Base-by-base conservation (phyloP, 2,888 invertebrate species). In the Nysson spinosus region DNA sequence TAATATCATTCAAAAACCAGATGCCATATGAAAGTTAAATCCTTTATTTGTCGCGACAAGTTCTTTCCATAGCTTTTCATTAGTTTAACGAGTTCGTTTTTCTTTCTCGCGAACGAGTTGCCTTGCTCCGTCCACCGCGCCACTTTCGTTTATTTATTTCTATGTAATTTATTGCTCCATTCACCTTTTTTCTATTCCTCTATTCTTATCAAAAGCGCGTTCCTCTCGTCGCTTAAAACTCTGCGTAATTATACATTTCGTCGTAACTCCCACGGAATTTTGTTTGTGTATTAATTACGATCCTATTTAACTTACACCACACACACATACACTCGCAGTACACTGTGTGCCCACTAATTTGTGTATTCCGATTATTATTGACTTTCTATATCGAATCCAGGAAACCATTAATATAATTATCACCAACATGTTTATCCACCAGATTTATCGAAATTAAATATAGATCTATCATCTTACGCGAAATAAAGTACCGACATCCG, bases 1-100 rank as follows among this genome's bases (percentile, higher is more conserved):
- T 44, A 64, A 42, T 37, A 58, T 43, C 60, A 65, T 65, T 68
- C 56, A 56, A 56, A n/a, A 60, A 66, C 47, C 40, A 32, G 47
- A 39, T 54, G 37, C 22, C 32, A 51, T 35, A 34, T 35, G 57
- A 63, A 57, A 32, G 35, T n/a, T 20, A 28, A 49, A 24, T 46
- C 20, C 30, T 64, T 64, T 52, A 47, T 42, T 52, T 42, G 35
- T 47, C 30, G 35, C 42, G 12, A 35, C 39, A 52, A 52, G 51
- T 56, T 58, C 34, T 58, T 63, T 58, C 12, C 34, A 37, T 19
- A 42, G 47, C 24, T 62, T 39, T 16, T 17, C 42, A 14, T 30
- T 16, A 17, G 16, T 34, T 44, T 62, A 64, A 61, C 62, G 35
- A 54, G 43, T 54, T 4, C 24, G 26, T 54, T 61, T 54, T 28